These are phyloP conservation scores for Cranoglanis bouderius DNA, from an alignment of 2,113 vertebrate species.

Conservation along the genomic window DNA sequence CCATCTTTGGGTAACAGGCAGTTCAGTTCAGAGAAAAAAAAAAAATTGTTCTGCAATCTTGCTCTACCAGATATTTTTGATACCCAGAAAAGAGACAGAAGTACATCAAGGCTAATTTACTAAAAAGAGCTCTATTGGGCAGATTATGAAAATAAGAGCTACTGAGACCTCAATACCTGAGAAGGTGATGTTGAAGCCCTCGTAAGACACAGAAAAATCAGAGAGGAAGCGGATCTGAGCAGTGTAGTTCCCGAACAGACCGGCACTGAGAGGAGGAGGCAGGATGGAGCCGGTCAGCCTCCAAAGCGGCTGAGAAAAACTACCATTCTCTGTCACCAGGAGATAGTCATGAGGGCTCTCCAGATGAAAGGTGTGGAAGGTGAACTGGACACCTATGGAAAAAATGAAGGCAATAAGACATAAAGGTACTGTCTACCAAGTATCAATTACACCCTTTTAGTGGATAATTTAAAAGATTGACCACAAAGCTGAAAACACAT, in stretches of 20 bases:
- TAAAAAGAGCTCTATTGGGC: not conserved
- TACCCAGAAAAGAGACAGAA: not conserved
- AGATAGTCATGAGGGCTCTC: constrained; percentile 95
- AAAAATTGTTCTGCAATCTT: not conserved
- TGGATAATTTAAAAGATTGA: not conserved
- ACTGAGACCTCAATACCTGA: constrained; percentile 76
- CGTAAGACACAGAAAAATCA: constrained; percentile 97
- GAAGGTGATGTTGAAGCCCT: constrained; percentile 99
- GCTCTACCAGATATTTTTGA: not conserved
- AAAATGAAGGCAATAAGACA: not conserved
- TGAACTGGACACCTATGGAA: constrained; percentile 89
- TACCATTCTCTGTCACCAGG: constrained; percentile 90
- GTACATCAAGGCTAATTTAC: not conserved
- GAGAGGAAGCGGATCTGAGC: constrained; percentile 97
- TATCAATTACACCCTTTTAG: not conserved
- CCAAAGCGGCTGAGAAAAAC: constrained; percentile 89
- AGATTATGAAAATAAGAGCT: not conserved
- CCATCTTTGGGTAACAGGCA: not conserved
- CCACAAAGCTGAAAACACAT: constrained; percentile 18
- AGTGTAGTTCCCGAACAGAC: constrained; percentile 94
- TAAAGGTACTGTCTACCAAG: not conserved
- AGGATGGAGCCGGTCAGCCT: constrained; percentile 90
- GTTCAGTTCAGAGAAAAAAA: not conserved
- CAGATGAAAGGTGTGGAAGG: constrained; percentile 95
- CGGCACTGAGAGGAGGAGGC: constrained; percentile 87